Evolutionary conservation across 2,888 invertebrate genomes (phyloP), one percentile per base, ranked within the genome.

Genomic region (Polymixis flavicincta): DNA sequence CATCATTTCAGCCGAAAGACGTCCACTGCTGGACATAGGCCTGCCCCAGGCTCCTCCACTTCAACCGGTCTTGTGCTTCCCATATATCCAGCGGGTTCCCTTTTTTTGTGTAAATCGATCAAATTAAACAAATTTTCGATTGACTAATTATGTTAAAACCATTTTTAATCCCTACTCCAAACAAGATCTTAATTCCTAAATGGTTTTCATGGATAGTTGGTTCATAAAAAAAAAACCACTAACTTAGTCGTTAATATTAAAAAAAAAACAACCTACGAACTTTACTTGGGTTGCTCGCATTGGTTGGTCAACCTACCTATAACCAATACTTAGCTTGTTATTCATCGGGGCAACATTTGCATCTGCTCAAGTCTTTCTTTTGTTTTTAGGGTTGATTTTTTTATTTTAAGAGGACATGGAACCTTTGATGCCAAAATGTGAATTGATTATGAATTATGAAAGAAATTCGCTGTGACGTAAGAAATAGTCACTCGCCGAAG

Each of bases 361-460:
- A 82, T 76, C 68, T 76, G 82, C 45, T 63, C 45, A 14, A 25
- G 52, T 68, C 25, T 52, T 80, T 79, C 14, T 64, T 77, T 80
- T 80, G 22, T 57, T 42, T 32, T 32, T 5, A 9, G 2, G 14
- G 1, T 55, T 17, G 14, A 22, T 57, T 45, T 57, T 45, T 65
- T 60, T 11, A n/a, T n/a, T 77, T 25, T 22, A 14, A 32, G 1
- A 42, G n/a, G 5, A 9, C 32, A 45, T 32, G n/a, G 17, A 13
- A 19, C 54, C 17, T 52, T 70, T 19, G 45, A n/a, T 28, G 9
- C 0, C 6, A 19, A 45, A 54, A 54, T 32, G 54, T 45, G 17
- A 54, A 55, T 17, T 13, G 1, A 45, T 2, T 54, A n/a, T 28
- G 11, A 59, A 32, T 32, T 32, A 9, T 11, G 28, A 22, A 32